Percentiles rank a stretch among this genome's conserved stretches.
Evolutionary conservation across 2,113 vertebrate species (phyloP).

Genomic region (Chionomys nivalis): DNA sequence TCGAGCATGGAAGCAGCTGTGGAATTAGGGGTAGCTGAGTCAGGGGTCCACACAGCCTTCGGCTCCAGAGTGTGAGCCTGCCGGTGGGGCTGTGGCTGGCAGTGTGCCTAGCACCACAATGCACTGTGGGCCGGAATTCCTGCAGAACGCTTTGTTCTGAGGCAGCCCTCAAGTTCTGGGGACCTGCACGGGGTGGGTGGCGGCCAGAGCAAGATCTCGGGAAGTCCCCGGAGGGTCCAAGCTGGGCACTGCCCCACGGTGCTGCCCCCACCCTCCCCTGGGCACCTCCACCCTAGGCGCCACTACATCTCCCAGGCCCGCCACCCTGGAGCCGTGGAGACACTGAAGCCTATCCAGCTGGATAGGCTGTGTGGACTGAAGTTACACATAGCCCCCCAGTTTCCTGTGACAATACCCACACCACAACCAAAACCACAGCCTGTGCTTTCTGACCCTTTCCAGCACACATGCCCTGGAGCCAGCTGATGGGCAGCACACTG

Average conservation of each 20-base stretch:
- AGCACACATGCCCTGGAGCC: neutral
- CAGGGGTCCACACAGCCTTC: neutral
- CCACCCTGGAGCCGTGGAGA: neutral
- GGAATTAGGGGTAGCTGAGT: neutral
- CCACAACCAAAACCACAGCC: neutral
- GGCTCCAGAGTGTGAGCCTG: neutral
- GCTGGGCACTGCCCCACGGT: neutral
- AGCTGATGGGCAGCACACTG: neutral
- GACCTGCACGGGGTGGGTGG: conserved; percentile 52
- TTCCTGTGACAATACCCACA: neutral
- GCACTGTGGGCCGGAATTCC: conserved; percentile 84
- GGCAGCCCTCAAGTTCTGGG: conserved; percentile 66
- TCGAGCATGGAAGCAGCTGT: conserved; percentile 48
- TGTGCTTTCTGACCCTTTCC: neutral
- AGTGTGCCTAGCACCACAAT: conserved; percentile 77
- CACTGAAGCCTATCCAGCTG: neutral
- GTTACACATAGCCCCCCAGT: neutral
- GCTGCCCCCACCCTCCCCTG: neutral
- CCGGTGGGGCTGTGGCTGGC: conserved; percentile 39
- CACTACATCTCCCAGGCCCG: neutral
- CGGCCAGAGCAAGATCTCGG: neutral
- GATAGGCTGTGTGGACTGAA: neutral
- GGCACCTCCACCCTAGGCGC: neutral
- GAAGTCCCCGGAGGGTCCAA: neutral
- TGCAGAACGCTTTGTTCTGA: conserved; percentile 80